A percentile compares a stretch with the other conserved stretches of the same genome.
Evolutionary conservation across 2,797 vertebrate species (phyloP).

Genomic region (Heliangelus exortis): DNA sequence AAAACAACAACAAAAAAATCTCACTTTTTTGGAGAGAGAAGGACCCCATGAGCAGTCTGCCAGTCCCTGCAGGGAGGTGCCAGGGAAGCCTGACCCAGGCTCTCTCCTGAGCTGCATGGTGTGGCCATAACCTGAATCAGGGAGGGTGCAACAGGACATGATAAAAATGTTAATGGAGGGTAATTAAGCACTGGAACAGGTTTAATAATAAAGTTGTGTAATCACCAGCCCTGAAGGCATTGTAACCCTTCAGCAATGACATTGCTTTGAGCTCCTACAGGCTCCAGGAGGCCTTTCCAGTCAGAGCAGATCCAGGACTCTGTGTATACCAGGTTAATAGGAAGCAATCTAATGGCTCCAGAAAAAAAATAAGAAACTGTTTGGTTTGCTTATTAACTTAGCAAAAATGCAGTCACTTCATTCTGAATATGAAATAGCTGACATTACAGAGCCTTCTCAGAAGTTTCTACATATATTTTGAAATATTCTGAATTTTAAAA

Average conservation of each 20-base stretch:
- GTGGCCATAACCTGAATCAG: rapidly evolving
- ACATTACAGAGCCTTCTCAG: background rate
- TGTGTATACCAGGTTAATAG: rapidly evolving
- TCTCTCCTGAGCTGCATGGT: background rate
- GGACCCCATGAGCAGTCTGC: background rate
- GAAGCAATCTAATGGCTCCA: background rate
- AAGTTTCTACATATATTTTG: background rate
- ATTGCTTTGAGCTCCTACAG: background rate
- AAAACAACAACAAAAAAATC: background rate
- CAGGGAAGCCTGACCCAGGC: rapidly evolving
- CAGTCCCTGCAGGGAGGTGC: background rate
- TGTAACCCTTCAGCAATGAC: background rate
- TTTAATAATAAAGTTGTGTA: background rate
- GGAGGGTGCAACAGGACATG: background rate
- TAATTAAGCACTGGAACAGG: background rate
- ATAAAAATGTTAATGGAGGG: background rate
- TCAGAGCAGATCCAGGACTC: background rate
- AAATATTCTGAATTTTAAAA: background rate
- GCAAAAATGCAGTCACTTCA: background rate
- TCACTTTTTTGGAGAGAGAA: background rate
- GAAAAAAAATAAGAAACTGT: background rate
- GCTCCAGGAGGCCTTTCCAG: background rate
- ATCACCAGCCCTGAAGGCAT: background rate
- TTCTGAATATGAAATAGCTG: background rate
- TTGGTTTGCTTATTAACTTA: background rate